phyloP scores from a whole-genome alignment of 2,888 invertebrate genomes.

The Lymantria dispar region DNA sequence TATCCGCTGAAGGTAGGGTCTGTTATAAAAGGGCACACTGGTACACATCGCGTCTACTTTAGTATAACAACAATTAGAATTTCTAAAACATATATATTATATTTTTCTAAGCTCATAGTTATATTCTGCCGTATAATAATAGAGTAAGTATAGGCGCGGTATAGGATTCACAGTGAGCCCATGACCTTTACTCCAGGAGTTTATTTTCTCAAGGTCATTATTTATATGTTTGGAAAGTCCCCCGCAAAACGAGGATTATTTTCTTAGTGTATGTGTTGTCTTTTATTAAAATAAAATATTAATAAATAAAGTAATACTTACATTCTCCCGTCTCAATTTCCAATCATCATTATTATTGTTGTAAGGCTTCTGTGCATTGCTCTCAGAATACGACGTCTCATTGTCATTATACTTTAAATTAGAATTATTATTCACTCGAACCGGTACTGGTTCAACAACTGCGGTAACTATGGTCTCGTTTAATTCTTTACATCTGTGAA shows the following conservation, averaged over 20 bases:
- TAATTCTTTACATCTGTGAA: conserved; percentile 62
- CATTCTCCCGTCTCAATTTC: conserved; percentile 56
- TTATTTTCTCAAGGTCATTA: no score
- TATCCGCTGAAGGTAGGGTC: conserved; percentile 48
- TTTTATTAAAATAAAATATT: background rate
- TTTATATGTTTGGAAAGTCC: no score
- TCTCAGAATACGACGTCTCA: conserved; percentile 62
- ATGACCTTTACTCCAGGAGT: no score
- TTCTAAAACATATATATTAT: no score
- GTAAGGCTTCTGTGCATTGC: conserved; percentile 48
- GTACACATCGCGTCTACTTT: background rate
- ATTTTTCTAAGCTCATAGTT: no score
- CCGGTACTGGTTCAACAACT: conserved; percentile 43
- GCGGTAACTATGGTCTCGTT: conserved; percentile 62
- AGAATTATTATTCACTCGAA: conserved; percentile 52
- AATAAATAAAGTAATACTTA: conserved; percentile 37
- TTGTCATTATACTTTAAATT: conserved; percentile 61
- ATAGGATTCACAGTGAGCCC: no score
- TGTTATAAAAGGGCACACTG: conserved; percentile 17
- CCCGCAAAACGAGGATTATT: no score
- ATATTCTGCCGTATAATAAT: no score
- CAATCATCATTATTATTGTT: conserved; percentile 71
- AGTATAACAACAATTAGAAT: no score
- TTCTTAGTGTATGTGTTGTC: no score
- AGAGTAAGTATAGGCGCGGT: no score